phyloP scores from a whole-genome alignment of 2,888 invertebrate genomes.

The Dioctria linearis region DNA sequence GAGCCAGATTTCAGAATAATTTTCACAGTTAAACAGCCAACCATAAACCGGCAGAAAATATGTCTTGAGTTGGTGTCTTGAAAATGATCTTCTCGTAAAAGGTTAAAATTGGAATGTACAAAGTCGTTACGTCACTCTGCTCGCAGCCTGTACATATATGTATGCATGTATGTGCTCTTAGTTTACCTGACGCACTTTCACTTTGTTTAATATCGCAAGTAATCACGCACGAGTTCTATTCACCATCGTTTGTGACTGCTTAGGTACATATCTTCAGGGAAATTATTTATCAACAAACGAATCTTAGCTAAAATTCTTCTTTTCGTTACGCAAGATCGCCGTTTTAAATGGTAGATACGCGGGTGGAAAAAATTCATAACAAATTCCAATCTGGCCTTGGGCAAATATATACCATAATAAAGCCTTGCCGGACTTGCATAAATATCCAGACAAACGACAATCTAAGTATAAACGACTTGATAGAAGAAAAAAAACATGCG shows the following conservation, averaged over 20 bases:
- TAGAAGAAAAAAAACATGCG: conserved; percentile 34
- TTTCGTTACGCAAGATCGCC: not conserved
- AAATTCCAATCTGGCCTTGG: conserved; percentile 36
- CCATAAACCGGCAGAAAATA: not conserved
- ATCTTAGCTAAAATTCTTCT: conserved; percentile 1
- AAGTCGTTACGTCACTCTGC: not conserved
- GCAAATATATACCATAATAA: conserved; percentile 5
- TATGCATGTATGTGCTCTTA: too few species aligned
- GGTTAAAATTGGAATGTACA: not conserved
- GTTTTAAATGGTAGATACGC: not conserved
- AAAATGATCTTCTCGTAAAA: not conserved
- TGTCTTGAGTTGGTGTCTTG: not conserved
- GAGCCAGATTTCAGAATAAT: conserved; percentile 34
- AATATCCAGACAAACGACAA: conserved; percentile 13
- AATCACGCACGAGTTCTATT: not conserved
- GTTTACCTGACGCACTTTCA: conserved; percentile 23
- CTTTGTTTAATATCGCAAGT: conserved; percentile 6
- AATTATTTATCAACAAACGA: not conserved
- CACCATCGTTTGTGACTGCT: not conserved
- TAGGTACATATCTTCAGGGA: not conserved
- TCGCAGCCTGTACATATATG: too few species aligned
- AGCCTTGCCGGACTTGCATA: conserved; percentile 27
- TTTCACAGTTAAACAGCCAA: not conserved
- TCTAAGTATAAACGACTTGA: not conserved
- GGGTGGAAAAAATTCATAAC: conserved; percentile 11